phyloP scores from a whole-genome alignment of 2,797 vertebrate species.

The Nyctalus aviator region DNA sequence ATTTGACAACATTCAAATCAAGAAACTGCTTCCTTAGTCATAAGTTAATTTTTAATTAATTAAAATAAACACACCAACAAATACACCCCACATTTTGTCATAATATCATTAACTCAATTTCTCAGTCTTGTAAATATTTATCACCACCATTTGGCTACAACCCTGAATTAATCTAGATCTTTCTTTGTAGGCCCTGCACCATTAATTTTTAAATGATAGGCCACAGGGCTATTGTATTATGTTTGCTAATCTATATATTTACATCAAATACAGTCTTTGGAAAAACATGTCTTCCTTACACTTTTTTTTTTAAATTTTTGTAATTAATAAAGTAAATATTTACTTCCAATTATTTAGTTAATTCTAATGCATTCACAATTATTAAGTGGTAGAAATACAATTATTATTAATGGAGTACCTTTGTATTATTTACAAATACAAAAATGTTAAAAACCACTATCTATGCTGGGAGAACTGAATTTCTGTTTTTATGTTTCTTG shows the following conservation, averaged over 20 bases:
- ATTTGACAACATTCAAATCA: slow-evolving; percentile 36
- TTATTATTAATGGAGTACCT: neutral
- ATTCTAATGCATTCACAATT: neutral
- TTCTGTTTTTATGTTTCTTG: slow-evolving; percentile 44
- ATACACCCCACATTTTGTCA: neutral
- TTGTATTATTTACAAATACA: slow-evolving; percentile 40
- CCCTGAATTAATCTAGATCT: neutral
- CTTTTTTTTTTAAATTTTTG: neutral
- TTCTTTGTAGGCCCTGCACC: neutral
- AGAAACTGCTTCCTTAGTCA: slow-evolving; percentile 44
- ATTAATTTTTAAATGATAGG: neutral
- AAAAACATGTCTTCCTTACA: neutral
- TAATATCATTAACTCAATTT: slow-evolving; percentile 30
- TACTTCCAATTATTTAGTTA: neutral
- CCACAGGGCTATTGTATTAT: neutral
- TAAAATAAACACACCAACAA: neutral
- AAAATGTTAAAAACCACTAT: neutral
- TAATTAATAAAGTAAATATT: slow-evolving; percentile 29
- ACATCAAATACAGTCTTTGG: neutral
- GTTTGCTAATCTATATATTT: neutral
- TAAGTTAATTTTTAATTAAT: slow-evolving; percentile 20
- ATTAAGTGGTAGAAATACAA: neutral
- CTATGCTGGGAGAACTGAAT: neutral
- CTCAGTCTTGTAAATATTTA: slow-evolving; percentile 6
- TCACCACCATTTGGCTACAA: neutral